Base-by-base conservation (phyloP, 2,797 vertebrate species). In the Phalloptychus januarius region DNA sequence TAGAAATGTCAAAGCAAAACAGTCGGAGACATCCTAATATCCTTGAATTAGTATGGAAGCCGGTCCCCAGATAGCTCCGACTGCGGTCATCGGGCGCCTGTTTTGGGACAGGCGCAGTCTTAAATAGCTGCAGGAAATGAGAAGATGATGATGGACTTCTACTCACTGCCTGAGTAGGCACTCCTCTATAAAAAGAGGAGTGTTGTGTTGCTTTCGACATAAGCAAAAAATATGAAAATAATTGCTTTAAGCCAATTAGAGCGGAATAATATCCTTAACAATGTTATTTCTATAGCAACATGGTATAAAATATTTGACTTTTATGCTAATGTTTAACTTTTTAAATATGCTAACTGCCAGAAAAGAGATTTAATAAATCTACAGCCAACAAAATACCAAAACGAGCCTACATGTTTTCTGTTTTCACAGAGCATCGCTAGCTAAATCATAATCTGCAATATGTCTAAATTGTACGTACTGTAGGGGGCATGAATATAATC, bases 141-240 rank as follows among this genome's bases (percentile, higher is more conserved):
- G 94, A 89, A 94, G 93, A 94, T 94, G 93, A 95, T 94, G 93
- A 95, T 91, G 93, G 93, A 94, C 91, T 89, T 92, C 85, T 92
- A 87, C 89, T 88, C 91, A 90, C 86, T 88, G 90, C 84, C 84
- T 91, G 84, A 91, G 93, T 86, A 84, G 18, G 85, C 88, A n/a
- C n/a, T n/a, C n/a, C n/a, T 87, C 71, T 87, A 85, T 69, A 38
- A 88, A 94, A 93, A 94, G 91, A 94, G 91, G 84, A 90, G 86
- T 87, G 87, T 93, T 90, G 85, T 92, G 89, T 91, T 90, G 91
- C 91, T 87, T 82, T 88, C 72, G 71, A 48, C 85, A 83, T 83
- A 84, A 87, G 77, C 77, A 11, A 86, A 87, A 86, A 78, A 84
- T 40, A 85, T 71, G 80, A 89, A 83, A 88, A 83, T 86, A 86